Base-by-base conservation (phyloP, 2,888 invertebrate genomes). In the Hydraecia micacea region DNA sequence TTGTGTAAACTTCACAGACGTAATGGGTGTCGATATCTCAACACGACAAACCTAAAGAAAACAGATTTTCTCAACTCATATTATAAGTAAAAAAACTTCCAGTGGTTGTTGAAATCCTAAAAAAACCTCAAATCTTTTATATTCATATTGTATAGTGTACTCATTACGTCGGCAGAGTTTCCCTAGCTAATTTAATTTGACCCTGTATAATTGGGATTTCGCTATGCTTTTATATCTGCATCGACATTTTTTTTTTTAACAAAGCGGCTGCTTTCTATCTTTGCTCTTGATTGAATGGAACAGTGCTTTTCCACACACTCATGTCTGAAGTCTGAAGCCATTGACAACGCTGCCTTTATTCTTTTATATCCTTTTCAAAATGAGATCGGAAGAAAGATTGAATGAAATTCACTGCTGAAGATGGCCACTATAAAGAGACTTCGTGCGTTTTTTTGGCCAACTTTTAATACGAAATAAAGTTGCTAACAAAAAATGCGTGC, bases 311-410 rank as follows among this genome's bases (percentile, higher is more conserved):
- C 83, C 42, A 42, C 36, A 36, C 62, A 73, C 62, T 77, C 66
- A 77, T 81, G 76, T 79, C 49, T 60, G 58, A 73, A 74, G 11
- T 32, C 36, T 65, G 36, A 36, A 73, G 32, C 72, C 76, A 78
- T 79, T 80, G 83, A 76, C 73, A 78, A 60, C 62, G 79, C 67
- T 69, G 73, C 77, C 78, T 80, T 88, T 77, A 79, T 80, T 85
- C 73, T 79, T 81, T 62, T 74, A 70, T 70, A 74, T 79, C 66
- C 60, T 74, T 70, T 74, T 36, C 60, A 60, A 70, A 62, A 62
- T 60, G 42, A 60, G 73, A 88, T 83, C 80, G 78, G 83, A 88
- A 90, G 87, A 63, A 73, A 69, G 73, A 73, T 81, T 69, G 58
- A 78, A 78, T 69, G 58, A 78, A 78, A 69, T 65, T 78, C 63